phyloP scores from a whole-genome alignment of 2,113 vertebrate genomes.

The Acanthochromis polyacanthus region DNA sequence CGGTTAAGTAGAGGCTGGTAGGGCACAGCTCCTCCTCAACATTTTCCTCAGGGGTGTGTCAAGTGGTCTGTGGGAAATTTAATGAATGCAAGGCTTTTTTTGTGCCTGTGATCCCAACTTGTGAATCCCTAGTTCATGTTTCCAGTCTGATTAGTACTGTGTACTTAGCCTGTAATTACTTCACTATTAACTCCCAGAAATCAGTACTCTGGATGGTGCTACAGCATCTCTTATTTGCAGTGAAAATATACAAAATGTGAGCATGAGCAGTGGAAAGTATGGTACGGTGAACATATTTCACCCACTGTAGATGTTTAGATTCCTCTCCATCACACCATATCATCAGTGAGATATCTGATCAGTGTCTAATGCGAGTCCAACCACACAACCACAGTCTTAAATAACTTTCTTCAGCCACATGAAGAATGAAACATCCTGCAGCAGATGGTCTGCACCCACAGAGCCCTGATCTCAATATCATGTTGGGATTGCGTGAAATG shows the following conservation, averaged over 20 bases:
- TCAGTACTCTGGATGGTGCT: neutral
- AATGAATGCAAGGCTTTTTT: slow-evolving; percentile 21
- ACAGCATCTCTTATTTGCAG: neutral
- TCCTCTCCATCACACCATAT: neutral
- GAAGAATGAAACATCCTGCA: neutral
- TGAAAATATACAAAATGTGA: neutral
- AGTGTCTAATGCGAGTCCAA: too few relatives aligned
- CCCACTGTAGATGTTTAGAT: neutral
- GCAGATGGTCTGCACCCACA: neutral
- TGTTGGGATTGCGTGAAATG: too few relatives aligned
- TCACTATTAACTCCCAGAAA: neutral
- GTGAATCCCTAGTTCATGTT: slow-evolving; percentile 11
- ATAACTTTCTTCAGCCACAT: too few relatives aligned
- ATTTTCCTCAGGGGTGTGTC: slow-evolving; percentile 23
- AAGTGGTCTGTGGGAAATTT: slow-evolving; percentile 26
- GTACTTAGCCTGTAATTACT: slow-evolving; percentile 1
- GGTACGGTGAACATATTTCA: neutral
- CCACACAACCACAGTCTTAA: too few relatives aligned
- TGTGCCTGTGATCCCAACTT: neutral
- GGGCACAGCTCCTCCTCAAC: slow-evolving; percentile 9
- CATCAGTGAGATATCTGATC: too few relatives aligned
- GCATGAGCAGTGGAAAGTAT: too few relatives aligned
- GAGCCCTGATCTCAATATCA: neutral
- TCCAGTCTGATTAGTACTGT: slow-evolving; percentile 16
- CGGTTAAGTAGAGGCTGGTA: neutral